Conservation (phyloP, 2,797 vertebrate species). For the Lacerta agilis region DNA sequence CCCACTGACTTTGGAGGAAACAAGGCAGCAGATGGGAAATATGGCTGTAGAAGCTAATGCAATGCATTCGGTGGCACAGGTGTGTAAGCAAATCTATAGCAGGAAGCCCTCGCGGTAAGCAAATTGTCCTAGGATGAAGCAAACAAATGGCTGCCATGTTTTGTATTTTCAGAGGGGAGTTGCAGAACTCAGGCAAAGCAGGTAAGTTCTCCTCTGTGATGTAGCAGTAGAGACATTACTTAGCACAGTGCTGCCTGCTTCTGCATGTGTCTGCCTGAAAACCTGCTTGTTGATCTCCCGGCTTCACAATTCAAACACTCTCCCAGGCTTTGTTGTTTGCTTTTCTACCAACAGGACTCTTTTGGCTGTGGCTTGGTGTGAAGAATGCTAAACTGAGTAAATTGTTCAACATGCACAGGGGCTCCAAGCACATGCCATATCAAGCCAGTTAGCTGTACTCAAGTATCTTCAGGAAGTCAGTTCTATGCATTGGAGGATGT, state of each 20-base stretch:
- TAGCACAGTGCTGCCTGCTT: not conserved
- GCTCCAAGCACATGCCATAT: not conserved
- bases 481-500: not conserved
- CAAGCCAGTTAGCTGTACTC: not conserved
- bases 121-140: not conserved
- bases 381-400: not conserved
- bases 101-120: not conserved
- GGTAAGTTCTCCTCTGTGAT: conserved; percentile 22
- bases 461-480: not conserved
- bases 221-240: not conserved
- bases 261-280: not conserved
- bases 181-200: not conserved
- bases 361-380: not conserved
- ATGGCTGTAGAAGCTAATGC: not conserved
- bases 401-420: not conserved
- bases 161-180: conserved; percentile 44
- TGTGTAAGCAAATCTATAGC: not conserved
- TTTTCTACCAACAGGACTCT: not conserved
- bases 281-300: not conserved
- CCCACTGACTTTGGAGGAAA: too few relatives aligned
- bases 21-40: not conserved
- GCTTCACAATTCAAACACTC: not conserved
- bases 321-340: not conserved
- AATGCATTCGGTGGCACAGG: not conserved
- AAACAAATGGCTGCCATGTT: conserved; percentile 5